phyloP scores from a whole-genome alignment of 2,888 invertebrate genomes.

The Callyntrura sp. region DNA sequence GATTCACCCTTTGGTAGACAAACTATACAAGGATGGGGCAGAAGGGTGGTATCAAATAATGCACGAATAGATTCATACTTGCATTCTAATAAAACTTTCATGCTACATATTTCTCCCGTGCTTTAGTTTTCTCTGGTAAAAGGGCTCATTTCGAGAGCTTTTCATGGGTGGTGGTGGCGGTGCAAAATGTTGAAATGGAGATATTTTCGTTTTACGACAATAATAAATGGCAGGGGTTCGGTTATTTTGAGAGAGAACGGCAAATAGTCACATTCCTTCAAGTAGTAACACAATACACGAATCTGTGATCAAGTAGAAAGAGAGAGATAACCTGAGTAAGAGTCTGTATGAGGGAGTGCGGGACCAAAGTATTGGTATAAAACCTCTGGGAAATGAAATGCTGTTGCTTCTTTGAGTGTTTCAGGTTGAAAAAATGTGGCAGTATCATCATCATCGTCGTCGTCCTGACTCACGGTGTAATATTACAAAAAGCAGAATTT shows the following conservation, averaged over 20 bases:
- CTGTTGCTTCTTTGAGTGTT: slow-evolving; percentile 43
- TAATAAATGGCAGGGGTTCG: background rate
- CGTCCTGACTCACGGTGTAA: background rate
- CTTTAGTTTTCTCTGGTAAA: background rate
- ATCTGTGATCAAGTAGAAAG: too few relatives aligned
- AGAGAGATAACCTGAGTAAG: background rate
- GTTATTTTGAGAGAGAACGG: background rate
- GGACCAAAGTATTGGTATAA: background rate
- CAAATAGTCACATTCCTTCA: background rate
- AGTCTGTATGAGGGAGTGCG: background rate
- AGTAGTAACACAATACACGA: background rate
- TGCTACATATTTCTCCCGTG: background rate
- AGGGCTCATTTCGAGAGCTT: too few relatives aligned
- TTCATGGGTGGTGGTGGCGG: too few relatives aligned
- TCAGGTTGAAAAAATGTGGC: too few relatives aligned
- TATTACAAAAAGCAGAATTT: background rate
- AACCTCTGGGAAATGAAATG: background rate
- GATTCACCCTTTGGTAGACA: too few relatives aligned
- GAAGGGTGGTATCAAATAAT: background rate
- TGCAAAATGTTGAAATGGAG: background rate
- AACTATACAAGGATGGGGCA: background rate
- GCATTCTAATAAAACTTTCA: background rate
- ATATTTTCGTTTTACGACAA: background rate
- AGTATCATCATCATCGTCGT: too few relatives aligned
- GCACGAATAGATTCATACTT: background rate